These are phyloP conservation scores for Sciurus vulgaris DNA, from an alignment of 2,797 vertebrate genomes.

Conservation along the genomic window DNA sequence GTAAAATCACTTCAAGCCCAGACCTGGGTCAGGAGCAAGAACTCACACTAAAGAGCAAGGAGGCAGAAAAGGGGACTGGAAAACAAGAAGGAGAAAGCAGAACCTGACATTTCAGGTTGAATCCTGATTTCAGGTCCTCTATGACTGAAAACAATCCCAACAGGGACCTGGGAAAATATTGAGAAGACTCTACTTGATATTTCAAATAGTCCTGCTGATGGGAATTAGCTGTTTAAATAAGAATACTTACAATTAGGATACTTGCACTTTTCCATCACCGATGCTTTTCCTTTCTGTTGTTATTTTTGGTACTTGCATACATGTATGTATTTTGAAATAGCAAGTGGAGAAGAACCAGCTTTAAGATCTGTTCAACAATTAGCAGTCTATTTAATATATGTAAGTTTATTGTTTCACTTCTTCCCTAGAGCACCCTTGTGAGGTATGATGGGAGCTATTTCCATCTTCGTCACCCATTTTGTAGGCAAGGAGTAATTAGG, in stretches of 20 bases:
- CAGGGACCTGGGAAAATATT: neutral
- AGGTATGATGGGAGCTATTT: neutral
- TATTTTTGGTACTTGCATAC: neutral
- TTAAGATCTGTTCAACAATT: neutral
- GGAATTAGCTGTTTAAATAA: neutral
- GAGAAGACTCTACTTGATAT: neutral
- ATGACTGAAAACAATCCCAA: neutral
- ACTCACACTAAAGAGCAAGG: neutral
- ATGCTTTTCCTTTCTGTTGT: neutral
- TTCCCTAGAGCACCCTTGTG: neutral
- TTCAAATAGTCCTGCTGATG: neutral
- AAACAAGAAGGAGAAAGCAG: neutral
- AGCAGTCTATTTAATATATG: neutral
- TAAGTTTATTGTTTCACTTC: neutral
- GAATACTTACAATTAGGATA: neutral
- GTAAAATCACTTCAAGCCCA: neutral
- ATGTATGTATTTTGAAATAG: neutral
- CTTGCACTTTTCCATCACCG: neutral
- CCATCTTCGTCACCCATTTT: neutral
- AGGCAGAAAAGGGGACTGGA: neutral
- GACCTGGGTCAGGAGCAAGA: neutral
- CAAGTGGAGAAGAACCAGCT: conserved; percentile 36
- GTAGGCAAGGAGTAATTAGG: neutral
- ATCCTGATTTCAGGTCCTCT: neutral
- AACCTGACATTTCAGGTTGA: neutral